A percentile compares a stretch with the other conserved stretches of the same genome.
phyloP scores from a whole-genome alignment of 1,140 invertebrate genomes.

The Maniola jurtina region DNA sequence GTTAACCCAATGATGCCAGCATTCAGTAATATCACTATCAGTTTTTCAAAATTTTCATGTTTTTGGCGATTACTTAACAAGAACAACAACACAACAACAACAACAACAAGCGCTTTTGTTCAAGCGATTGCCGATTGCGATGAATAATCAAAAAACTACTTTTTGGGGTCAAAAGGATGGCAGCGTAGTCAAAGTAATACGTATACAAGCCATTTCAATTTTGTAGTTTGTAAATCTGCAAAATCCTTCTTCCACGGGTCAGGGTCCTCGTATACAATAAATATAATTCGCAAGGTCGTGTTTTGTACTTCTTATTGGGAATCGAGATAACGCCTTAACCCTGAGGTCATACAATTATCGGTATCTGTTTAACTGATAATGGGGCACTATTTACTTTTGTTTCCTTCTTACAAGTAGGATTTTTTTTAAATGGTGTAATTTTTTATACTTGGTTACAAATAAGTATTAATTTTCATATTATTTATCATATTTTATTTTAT shows the following conservation, averaged over 20 bases:
- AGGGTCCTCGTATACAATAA: conserved; percentile 19
- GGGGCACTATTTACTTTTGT: background rate
- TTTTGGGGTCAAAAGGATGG: no score
- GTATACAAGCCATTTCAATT: background rate
- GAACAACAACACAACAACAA: no score
- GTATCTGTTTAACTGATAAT: conserved; percentile 5
- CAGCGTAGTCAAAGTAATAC: background rate
- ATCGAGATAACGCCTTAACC: conserved; percentile 5
- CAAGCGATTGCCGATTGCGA: no score
- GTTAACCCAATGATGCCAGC: no score
- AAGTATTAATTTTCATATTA: no score
- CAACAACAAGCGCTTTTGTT: no score
- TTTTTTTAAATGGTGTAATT: no score
- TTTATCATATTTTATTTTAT: no score
- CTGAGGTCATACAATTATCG: conserved; percentile 3
- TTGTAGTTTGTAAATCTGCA: background rate
- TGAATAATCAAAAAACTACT: no score
- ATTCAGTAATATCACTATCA: no score
- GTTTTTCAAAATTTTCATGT: background rate
- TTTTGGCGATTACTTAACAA: no score
- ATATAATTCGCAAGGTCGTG: conserved; percentile 19
- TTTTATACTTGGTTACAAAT: no score
- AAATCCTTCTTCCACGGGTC: conserved; percentile 21
- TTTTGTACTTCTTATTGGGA: conserved; percentile 14
- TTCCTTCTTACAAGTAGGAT: background rate